phyloP scores from a whole-genome alignment of 2,888 invertebrate genomes.

The Myopa tessellatipennis region DNA sequence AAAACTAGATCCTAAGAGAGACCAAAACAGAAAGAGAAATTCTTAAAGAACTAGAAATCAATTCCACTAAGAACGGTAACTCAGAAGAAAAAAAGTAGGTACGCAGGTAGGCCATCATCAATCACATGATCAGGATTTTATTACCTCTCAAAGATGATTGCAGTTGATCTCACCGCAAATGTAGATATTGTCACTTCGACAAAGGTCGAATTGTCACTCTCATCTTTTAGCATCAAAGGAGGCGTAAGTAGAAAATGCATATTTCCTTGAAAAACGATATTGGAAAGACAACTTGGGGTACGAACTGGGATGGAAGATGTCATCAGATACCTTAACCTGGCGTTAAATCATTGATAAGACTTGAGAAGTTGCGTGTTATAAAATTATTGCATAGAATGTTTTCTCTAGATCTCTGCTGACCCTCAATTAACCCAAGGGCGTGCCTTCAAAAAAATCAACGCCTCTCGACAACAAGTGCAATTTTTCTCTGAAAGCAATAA shows the following conservation, averaged over 20 bases:
- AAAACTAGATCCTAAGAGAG: too few species aligned
- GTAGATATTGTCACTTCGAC: background rate
- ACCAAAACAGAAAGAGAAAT: too few species aligned
- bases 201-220: background rate
- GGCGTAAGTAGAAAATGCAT: too few species aligned
- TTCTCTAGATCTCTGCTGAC: background rate
- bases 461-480: constrained; percentile 27
- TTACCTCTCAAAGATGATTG: too few species aligned
- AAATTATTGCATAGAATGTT: background rate
- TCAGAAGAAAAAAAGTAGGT: too few species aligned
- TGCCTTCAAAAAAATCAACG: background rate
- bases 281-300: too few species aligned
- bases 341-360: constrained; percentile 50
- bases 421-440: constrained; percentile 15
- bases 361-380: constrained; percentile 46
- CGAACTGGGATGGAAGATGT: background rate
- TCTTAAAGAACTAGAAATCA: too few species aligned
- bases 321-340: constrained; percentile 24
- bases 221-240: constrained; percentile 13
- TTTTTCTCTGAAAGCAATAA: background rate
- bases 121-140: too few species aligned
- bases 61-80: too few species aligned
- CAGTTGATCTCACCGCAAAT: background rate
- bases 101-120: too few species aligned
- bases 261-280: too few species aligned